Base-by-base conservation (phyloP, 2,113 vertebrate genomes). In the Lagopus muta region DNA sequence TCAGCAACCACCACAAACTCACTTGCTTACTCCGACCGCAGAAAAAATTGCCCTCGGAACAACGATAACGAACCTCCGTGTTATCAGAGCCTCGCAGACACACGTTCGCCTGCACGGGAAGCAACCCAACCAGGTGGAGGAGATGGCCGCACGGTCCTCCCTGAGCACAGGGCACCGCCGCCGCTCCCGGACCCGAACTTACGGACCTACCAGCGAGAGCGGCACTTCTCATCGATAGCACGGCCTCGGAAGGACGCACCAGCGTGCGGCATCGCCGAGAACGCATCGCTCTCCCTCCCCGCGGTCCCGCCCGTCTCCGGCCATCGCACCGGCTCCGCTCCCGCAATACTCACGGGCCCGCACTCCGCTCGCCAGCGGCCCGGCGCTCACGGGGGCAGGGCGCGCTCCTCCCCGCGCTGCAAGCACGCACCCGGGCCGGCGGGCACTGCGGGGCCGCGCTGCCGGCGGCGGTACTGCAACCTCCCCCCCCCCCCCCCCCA, bases 191-290 rank as follows among this genome's bases (percentile, higher is more conserved):
- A 45, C 42, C 69, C 38, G 40, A 34, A 24, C 48, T 45, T 17
- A 45, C 0, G 7, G 65, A 6, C 60, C 40, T 3, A 42, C 24
- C 42, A 74, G 0, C 3, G 16, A 69, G 50, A 17, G 60, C 62
- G 8, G 22, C 67, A 11, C 47, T 4, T 69, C 12, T 14, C 52
- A 15, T 10, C n/a, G 4, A 57, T 19, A n/a, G 18, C 30, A 20
- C 24, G 27, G 52, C 27, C 50, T 28, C 50, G 50, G 50, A 27
- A 52, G 50, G 50, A 52, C 50, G 50, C 50, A 7, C 50, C 50
- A 14, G 50, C 25, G 50, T 15, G 4, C 0, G 14, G 73, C 65
- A n/a, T 36, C 45, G 11, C 67, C 28, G 50, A 36, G 36, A 62
- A 2, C n/a, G 25, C 1, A 5, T 38, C 38, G 11, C 52, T 55